A percentile compares a stretch with the other conserved stretches of the same genome.
Evolutionary conservation across 2,888 invertebrate genomes (phyloP).

Genomic region (Eupithecia exiguata): DNA sequence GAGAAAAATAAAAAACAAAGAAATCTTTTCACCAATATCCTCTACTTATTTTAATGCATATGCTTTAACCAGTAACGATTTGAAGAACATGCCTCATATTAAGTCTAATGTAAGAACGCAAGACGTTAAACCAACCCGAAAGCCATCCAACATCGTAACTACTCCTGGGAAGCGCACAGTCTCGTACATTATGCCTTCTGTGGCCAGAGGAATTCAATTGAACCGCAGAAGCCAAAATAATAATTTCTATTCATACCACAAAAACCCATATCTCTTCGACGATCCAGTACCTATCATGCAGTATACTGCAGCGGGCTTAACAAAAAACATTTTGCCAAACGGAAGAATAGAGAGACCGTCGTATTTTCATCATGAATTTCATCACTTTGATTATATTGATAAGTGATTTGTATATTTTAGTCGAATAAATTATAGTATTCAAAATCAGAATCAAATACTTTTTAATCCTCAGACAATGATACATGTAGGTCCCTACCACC

Average conservation of each 20-base stretch:
- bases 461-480: not conserved
- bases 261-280: slow-evolving; percentile 46
- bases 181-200: slow-evolving; percentile 14
- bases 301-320: slow-evolving; percentile 30
- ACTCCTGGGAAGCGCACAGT: not conserved
- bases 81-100: not conserved
- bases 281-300: slow-evolving; percentile 41
- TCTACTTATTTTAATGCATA: not conserved
- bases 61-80: not conserved
- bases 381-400: slow-evolving; percentile 61
- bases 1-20: not conserved
- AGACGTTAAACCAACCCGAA: slow-evolving; percentile 25
- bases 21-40: not conserved
- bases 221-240: slow-evolving; percentile 44
- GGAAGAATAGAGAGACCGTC: slow-evolving; percentile 47
- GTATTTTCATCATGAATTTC: slow-evolving; percentile 62
- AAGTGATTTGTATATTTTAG: slow-evolving; percentile 32
- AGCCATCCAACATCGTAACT: slow-evolving; percentile 16
- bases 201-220: slow-evolving; percentile 18
- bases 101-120: slow-evolving; percentile 1
- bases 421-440: not conserved
- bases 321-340: slow-evolving; percentile 38
- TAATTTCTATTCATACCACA: slow-evolving; percentile 42
- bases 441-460: not conserved
- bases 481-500: not conserved